phyloP scores from a whole-genome alignment of 2,113 vertebrate species.

The Austrofundulus limnaeus region DNA sequence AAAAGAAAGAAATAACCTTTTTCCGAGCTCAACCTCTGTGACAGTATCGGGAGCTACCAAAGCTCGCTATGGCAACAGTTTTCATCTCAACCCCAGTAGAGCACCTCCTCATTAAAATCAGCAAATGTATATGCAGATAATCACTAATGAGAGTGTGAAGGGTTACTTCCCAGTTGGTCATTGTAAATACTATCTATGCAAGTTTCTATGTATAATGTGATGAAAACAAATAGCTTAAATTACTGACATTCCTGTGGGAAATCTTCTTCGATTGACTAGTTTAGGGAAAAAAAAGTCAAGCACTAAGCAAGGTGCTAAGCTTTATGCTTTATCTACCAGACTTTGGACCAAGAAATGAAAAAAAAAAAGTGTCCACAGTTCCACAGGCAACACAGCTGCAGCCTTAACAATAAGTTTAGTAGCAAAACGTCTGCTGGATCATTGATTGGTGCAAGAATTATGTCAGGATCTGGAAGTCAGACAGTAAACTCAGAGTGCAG shows the following conservation, averaged over 20 bases:
- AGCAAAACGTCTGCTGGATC: too few relatives aligned
- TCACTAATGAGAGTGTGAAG: slow-evolving; percentile 5
- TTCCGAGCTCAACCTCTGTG: slow-evolving; percentile 25
- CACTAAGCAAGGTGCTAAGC: too few relatives aligned
- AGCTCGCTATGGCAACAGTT: slow-evolving; percentile 25
- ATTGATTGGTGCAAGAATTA: too few relatives aligned
- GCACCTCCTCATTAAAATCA: background rate
- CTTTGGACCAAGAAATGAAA: too few relatives aligned
- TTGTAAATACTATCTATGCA: background rate
- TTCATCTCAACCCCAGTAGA: slow-evolving; percentile 16
- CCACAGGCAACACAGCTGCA: too few relatives aligned
- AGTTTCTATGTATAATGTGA: background rate
- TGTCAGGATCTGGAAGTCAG: too few relatives aligned
- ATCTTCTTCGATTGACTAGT: background rate
- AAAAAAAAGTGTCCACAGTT: too few relatives aligned
- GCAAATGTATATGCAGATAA: background rate
- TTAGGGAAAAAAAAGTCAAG: too few relatives aligned
- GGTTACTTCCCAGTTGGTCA: background rate
- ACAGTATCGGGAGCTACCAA: slow-evolving; percentile 27
- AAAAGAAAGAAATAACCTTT: slow-evolving; percentile 52
- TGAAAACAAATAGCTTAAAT: background rate
- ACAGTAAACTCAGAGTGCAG: too few relatives aligned
- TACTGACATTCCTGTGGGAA: background rate
- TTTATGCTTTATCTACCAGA: too few relatives aligned
- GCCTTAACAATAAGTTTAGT: too few relatives aligned